These are phyloP conservation scores for Drosophila truncata DNA, from an alignment of 1,140 invertebrate species.

Conservation along the genomic window DNA sequence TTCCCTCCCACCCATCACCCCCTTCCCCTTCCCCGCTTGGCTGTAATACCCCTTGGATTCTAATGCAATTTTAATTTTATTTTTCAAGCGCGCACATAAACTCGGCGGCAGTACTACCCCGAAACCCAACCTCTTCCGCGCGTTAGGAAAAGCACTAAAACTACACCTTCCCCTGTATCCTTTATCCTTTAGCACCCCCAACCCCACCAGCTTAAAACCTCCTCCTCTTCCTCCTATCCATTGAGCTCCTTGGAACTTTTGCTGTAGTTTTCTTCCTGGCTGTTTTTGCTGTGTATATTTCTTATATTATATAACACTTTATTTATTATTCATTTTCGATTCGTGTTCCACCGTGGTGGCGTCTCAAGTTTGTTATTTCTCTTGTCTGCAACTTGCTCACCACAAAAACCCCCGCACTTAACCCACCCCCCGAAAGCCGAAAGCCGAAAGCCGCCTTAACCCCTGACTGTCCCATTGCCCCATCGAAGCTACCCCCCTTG, in stretches of 20 bases:
- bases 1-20: too few relatives aligned
- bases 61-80: slow-evolving; percentile 84
- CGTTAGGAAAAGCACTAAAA: slow-evolving; percentile 48
- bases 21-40: background rate
- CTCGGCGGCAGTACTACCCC: slow-evolving; percentile 37
- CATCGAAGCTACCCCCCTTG: slow-evolving; percentile 1
- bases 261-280: slow-evolving; percentile 50
- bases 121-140: background rate
- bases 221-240: background rate
- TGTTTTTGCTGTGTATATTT: slow-evolving; percentile 65
- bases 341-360: slow-evolving; percentile 75
- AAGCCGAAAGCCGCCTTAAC: background rate
- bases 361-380: slow-evolving; percentile 83
- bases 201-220: background rate
- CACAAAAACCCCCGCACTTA: slow-evolving; percentile 39
- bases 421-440: background rate
- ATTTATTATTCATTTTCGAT: slow-evolving; percentile 84
- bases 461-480: background rate
- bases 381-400: slow-evolving; percentile 80
- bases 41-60: slow-evolving; percentile 77
- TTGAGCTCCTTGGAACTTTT: slow-evolving; percentile 51
- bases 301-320: slow-evolving; percentile 84
- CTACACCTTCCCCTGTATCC: slow-evolving; percentile 33
- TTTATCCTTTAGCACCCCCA: slow-evolving; percentile 20
- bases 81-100: slow-evolving; percentile 82